These are phyloP conservation scores for Punctoribates punctum DNA, from an alignment of 2,888 invertebrate species.

Conservation along the genomic window DNA sequence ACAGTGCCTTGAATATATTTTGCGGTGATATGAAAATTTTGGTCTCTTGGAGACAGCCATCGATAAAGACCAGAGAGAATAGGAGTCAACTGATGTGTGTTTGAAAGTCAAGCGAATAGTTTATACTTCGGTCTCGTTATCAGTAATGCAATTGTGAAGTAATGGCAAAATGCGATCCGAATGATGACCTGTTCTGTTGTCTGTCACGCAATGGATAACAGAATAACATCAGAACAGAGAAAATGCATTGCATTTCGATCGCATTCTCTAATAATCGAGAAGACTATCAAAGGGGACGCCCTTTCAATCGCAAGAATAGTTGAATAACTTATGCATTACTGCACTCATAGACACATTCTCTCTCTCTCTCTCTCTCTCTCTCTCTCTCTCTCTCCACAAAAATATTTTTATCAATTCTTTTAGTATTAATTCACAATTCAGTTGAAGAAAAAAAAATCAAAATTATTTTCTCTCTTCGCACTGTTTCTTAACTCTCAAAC, in stretches of 20 bases:
- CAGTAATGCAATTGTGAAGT: constrained; percentile 1
- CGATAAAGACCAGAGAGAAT: no score
- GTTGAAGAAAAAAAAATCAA: neutral
- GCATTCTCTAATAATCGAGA: no score
- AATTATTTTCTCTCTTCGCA: neutral
- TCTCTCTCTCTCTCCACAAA: constrained; percentile 27
- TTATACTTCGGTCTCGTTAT: neutral
- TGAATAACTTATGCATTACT: no score
- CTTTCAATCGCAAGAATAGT: no score
- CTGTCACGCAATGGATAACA: neutral
- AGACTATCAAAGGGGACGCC: no score
- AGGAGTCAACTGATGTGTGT: no score
- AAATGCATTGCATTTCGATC: no score
- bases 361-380: constrained; percentile 41
- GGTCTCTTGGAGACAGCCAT: no score
- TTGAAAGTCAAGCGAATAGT: no score
- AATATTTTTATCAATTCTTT: constrained; percentile 8
- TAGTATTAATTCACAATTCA: neutral
- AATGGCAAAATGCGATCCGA: neutral
- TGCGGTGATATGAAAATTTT: no score
- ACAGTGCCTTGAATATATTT: no score
- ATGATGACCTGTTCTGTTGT: constrained; percentile 5
- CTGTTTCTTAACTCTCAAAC: neutral
- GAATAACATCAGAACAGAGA: no score
- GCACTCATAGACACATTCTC: constrained; percentile 7